Evolutionary conservation across 1,140 invertebrate species (phyloP), one percentile per base, ranked within the genome.

Genomic region (Hormaphis cornu): DNA sequence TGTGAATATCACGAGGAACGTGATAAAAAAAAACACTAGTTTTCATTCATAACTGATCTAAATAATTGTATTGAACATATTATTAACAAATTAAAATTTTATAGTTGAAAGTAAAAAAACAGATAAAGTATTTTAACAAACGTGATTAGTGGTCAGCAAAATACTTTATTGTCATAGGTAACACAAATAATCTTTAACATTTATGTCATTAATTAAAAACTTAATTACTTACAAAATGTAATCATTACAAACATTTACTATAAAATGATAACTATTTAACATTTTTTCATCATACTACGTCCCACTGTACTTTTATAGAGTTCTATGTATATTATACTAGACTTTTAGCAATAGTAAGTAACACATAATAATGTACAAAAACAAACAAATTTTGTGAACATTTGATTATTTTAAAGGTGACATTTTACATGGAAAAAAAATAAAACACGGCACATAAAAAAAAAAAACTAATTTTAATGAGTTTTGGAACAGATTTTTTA

Each of bases 391-490:
- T 37, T 40, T 14, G 7, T 16, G 14, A 24, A 40, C 16, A 40
- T 40, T 37, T 12, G 37, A 16, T 37, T 37, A 7, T 16, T 37
- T 56, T 24, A 12, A 26, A 56, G 33, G 12, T 1, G 37, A 56
- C 18, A 35, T 16, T 37, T 56, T 37, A 1, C 9, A 3, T 24
- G 26, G 5, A 12, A 20, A 46, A 22, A 20, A 12, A 46, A 63
- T 7, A 1, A 20, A 63, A 63, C 58, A 63, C 24, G 14, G 2
- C 22, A 63, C 30, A 44, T 63, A 44, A 66, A 63, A 63, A 48
- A n/a, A n/a, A n/a, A 63, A 48, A 26, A 61, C 48, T 63, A 20
- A 66, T 50, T 66, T 66, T 35, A 66, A 66, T 66, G 37, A 48
- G 26, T 50, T 48, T 22, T 35, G 46, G 42, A 10, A 50, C n/a